A percentile compares a stretch with the other conserved stretches of the same genome.
These are phyloP conservation scores for Sipha maydis DNA, from an alignment of 2,888 invertebrate genomes.

Conservation along the genomic window DNA sequence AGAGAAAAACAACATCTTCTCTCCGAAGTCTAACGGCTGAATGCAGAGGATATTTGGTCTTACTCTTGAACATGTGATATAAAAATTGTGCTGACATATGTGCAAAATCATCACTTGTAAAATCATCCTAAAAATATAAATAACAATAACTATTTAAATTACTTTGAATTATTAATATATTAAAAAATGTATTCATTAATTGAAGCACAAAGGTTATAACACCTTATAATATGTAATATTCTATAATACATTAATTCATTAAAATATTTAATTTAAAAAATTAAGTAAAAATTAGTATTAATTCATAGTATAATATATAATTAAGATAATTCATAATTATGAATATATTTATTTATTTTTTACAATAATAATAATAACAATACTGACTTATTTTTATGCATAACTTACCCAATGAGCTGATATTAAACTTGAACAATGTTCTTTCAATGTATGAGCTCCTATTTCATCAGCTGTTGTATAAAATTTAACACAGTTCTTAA, in stretches of 20 bases:
- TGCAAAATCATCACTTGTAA: constrained; percentile 84
- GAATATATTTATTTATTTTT: background rate
- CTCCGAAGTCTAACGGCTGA: constrained; percentile 86
- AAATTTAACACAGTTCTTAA: constrained; percentile 83
- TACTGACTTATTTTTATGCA: background rate
- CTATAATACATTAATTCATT: too few species aligned
- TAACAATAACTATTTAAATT: constrained; percentile 27
- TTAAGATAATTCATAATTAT: too few species aligned
- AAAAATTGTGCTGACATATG: constrained; percentile 92
- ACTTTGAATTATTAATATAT: background rate
- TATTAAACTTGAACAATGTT: constrained; percentile 90
- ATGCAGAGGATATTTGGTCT: constrained; percentile 88
- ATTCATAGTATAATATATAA: too few species aligned
- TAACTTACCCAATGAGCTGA: constrained; percentile 87
- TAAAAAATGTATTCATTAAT: background rate
- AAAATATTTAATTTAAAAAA: too few species aligned
- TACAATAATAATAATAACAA: constrained; percentile 4
- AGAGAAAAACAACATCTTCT: constrained; percentile 95
- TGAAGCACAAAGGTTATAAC: background rate
- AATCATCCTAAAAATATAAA: constrained; percentile 73
- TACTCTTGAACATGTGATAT: constrained; percentile 90
- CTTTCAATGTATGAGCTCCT: constrained; percentile 80
- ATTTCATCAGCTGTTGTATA: constrained; percentile 95
- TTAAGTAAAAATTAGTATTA: too few species aligned
- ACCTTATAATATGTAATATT: too few species aligned